These are phyloP conservation scores for Epinotia nisella DNA, from an alignment of 2,888 invertebrate genomes.

Conservation along the genomic window DNA sequence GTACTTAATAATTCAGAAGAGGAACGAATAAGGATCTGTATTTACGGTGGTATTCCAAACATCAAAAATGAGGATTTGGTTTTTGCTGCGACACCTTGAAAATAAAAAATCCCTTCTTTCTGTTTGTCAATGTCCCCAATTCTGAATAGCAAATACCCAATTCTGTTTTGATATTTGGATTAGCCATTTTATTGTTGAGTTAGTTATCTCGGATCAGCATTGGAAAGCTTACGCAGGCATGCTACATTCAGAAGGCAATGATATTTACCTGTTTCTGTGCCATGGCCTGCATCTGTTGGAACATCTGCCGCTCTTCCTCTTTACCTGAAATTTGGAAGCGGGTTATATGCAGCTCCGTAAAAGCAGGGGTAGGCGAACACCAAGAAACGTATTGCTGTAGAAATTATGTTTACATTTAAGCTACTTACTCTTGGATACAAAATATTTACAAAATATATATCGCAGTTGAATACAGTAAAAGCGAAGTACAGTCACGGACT, in stretches of 20 bases:
- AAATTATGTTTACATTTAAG: too few species aligned
- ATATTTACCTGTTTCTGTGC: constrained; percentile 96
- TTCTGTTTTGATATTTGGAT: constrained; percentile 4
- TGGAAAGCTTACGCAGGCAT: constrained; percentile 59
- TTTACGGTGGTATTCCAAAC: neutral
- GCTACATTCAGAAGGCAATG: constrained; percentile 53
- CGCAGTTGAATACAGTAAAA: neutral
- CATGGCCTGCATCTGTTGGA: constrained; percentile 98
- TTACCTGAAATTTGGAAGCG: constrained; percentile 88
- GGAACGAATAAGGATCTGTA: neutral
- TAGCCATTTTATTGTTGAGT: neutral
- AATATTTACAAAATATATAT: neutral
- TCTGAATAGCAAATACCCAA: too few species aligned
- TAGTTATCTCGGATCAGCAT: constrained; percentile 11
- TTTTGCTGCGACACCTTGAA: neutral
- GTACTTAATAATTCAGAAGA: constrained; percentile 4
- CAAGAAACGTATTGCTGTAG: neutral
- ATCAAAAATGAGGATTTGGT: neutral
- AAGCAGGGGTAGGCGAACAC: neutral
- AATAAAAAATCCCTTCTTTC: neutral
- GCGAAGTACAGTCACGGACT: neutral
- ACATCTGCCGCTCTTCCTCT: constrained; percentile 98
- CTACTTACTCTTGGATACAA: too few species aligned
- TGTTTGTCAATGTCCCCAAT: too few species aligned
- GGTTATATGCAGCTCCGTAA: constrained; percentile 41